Conservation (phyloP, 2,113 vertebrate species). For the Dendropsophus ebraccatus region DNA sequence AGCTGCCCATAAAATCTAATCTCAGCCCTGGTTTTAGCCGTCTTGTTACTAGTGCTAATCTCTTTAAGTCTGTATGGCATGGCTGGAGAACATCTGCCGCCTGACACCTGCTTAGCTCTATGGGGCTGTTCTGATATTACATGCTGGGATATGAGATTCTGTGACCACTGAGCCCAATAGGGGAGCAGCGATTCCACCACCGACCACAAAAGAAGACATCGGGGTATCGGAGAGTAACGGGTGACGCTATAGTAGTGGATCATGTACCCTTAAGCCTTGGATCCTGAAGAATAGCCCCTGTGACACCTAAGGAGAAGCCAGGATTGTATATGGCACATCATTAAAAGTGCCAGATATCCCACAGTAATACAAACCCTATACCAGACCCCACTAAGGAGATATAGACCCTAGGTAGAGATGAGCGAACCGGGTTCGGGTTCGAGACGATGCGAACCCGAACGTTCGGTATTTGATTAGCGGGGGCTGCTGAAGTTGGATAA, state of each 20-base stretch:
- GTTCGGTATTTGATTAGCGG: too few species aligned
- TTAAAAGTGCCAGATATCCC: too few species aligned
- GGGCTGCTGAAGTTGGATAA: too few species aligned
- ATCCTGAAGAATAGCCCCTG: too few species aligned
- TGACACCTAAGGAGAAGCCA: too few species aligned
- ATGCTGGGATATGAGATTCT: not conserved
- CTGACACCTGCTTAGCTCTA: conserved; percentile 11
- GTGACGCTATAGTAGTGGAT: too few species aligned
- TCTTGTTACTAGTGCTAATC: not conserved
- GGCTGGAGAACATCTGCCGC: not conserved
- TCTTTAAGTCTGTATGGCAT: not conserved
- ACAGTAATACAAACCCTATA: not conserved
- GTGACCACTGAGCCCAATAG: not conserved
- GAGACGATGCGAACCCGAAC: too few species aligned
- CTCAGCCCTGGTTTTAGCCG: not conserved
- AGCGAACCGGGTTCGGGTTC: too few species aligned
- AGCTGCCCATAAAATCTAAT: not conserved
- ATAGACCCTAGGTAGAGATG: too few species aligned
- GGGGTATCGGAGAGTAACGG: too few species aligned
- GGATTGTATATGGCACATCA: too few species aligned
- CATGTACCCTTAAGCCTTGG: too few species aligned
- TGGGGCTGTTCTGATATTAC: not conserved
- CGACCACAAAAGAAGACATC: not conserved
- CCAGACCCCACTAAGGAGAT: not conserved
- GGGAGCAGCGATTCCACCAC: not conserved